Percentiles rank a stretch among this genome's conserved stretches.
phyloP scores from a whole-genome alignment of 2,888 invertebrate species.

The Eupithecia tripunctaria region DNA sequence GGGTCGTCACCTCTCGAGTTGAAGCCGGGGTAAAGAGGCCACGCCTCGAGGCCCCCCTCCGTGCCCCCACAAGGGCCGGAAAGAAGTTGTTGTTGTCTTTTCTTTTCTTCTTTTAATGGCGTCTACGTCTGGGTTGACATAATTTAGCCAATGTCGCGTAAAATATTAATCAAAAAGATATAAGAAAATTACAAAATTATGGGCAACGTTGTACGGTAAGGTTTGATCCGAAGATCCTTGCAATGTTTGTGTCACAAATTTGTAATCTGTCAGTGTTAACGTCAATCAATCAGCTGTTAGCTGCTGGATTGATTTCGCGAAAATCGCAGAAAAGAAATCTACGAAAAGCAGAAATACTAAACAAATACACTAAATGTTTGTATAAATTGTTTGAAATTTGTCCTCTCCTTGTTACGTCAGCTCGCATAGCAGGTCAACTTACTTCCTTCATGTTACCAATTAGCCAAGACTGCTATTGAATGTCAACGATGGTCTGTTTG shows the following conservation, averaged over 20 bases:
- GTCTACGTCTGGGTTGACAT: no score
- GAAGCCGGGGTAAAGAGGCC: no score
- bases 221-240: no score
- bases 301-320: background rate
- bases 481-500: slow-evolving; percentile 39
- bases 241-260: slow-evolving; percentile 19
- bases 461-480: background rate
- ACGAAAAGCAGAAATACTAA: background rate
- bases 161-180: no score
- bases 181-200: no score
- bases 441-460: background rate
- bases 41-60: no score
- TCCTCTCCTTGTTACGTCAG: background rate
- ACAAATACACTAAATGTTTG: background rate
- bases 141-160: no score
- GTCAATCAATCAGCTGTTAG: slow-evolving; percentile 14
- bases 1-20: no score
- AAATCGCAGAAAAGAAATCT: background rate
- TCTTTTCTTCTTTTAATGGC: no score
- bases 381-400: background rate
- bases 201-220: no score
- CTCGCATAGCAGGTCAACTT: background rate
- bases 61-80: no score
- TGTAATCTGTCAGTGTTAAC: background rate
- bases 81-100: no score